These are phyloP conservation scores for Etheostoma cragini DNA, from an alignment of 2,113 vertebrate species.

Conservation along the genomic window DNA sequence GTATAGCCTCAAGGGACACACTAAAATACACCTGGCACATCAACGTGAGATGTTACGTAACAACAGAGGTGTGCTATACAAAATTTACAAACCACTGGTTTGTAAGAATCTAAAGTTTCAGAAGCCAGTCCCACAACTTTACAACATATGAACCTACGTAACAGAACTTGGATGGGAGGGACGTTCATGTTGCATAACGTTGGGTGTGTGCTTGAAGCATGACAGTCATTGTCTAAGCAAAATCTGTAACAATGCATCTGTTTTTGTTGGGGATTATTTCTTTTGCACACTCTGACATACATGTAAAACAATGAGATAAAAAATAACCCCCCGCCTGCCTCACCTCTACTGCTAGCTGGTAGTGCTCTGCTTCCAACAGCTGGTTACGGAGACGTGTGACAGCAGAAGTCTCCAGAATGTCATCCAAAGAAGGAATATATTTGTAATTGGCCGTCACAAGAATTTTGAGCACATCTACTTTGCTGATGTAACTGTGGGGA, in stretches of 20 bases:
- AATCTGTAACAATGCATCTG: too few species aligned
- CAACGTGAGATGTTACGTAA: not conserved
- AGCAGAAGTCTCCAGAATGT: conserved; percentile 92
- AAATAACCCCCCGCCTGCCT: conserved; percentile 7
- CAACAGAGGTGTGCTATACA: not conserved
- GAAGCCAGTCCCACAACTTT: too few species aligned
- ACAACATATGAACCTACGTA: not conserved
- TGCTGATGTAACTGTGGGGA: conserved; percentile 92
- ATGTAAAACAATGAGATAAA: not conserved
- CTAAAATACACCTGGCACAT: not conserved
- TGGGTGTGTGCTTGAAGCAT: not conserved
- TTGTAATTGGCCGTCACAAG: conserved; percentile 93
- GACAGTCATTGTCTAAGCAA: too few species aligned
- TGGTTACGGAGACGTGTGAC: conserved; percentile 93
- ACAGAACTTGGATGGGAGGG: not conserved
- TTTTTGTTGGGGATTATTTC: too few species aligned
- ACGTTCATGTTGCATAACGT: not conserved
- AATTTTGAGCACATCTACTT: conserved; percentile 96
- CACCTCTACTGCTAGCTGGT: conserved; percentile 96
- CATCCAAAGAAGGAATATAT: conserved; percentile 93
- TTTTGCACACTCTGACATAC: not conserved
- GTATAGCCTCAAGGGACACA: not conserved
- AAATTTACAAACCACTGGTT: not conserved
- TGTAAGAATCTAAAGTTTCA: not conserved
- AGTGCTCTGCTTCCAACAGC: conserved; percentile 95